Evolutionary conservation across 2,797 vertebrate species (phyloP).

Genomic region (Chiroxiphia lanceolata): DNA sequence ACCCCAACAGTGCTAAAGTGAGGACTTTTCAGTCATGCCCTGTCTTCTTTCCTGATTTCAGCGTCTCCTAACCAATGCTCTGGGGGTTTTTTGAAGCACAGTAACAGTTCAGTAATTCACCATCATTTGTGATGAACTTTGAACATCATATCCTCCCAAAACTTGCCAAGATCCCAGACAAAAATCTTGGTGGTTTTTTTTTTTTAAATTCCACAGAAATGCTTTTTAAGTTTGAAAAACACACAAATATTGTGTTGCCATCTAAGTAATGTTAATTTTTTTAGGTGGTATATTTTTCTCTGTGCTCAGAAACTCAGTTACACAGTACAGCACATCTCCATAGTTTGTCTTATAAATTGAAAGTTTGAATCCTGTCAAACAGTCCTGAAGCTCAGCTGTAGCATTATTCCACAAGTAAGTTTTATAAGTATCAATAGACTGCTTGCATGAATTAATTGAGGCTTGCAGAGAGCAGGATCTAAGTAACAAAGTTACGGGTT

Average conservation of each 20-base stretch:
- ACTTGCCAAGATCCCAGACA: not conserved
- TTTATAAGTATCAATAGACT: not conserved
- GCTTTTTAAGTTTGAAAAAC: not conserved
- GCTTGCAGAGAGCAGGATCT: not conserved
- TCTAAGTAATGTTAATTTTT: not conserved
- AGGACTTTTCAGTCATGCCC: not conserved
- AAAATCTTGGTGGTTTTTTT: not conserved
- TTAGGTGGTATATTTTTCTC: not conserved
- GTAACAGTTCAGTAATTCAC: not conserved
- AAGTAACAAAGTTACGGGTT: not conserved
- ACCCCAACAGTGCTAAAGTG: not conserved
- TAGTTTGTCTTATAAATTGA: not conserved
- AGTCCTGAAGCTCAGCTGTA: not conserved
- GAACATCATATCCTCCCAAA: not conserved
- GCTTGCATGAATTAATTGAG: not conserved
- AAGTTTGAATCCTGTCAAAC: not conserved
- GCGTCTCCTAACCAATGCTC: not conserved
- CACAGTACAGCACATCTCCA: not conserved
- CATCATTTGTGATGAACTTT: not conserved
- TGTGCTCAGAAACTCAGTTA: not conserved
- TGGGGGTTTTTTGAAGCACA: not conserved
- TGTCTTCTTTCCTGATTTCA: not conserved
- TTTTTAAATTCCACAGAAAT: not conserved
- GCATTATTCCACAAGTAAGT: not conserved
- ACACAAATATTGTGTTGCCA: not conserved